phyloP scores from a whole-genome alignment of 2,797 vertebrate genomes.

The Nothura maculosa region DNA sequence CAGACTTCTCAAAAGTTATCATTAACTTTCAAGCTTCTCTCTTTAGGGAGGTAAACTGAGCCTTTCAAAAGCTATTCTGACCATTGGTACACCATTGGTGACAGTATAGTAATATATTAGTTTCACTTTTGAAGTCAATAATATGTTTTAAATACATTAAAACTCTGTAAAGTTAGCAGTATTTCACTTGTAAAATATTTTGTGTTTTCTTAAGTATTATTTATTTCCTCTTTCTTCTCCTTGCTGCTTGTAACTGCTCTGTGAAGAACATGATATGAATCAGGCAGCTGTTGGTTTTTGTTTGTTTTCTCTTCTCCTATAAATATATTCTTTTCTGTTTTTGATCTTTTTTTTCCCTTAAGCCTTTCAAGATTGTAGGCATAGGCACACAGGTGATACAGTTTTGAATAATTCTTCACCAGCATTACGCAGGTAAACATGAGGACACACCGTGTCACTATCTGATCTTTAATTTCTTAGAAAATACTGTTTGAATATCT shows the following conservation, averaged over 20 bases:
- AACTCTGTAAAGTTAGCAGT: background rate
- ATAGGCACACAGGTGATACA: constrained; percentile 25
- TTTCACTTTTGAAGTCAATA: background rate
- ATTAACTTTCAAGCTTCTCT: background rate
- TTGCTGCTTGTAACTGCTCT: background rate
- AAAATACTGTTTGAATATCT: constrained; percentile 60
- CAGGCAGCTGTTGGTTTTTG: background rate
- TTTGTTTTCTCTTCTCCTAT: background rate
- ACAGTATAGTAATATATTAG: background rate
- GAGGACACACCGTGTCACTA: constrained; percentile 33
- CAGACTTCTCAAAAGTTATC: background rate
- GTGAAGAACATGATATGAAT: background rate
- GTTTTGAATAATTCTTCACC: constrained; percentile 46
- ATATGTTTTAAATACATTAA: background rate
- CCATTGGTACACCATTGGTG: background rate
- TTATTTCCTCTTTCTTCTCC: background rate
- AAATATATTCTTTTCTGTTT: constrained; percentile 1
- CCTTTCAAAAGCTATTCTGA: background rate
- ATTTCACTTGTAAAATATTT: background rate
- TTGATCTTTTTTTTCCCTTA: constrained; percentile 6
- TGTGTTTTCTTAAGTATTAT: background rate
- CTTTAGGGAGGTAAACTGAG: background rate
- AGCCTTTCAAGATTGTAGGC: background rate
- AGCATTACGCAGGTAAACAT: constrained; percentile 35
- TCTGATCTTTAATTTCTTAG: constrained; percentile 55